Conservation (phyloP, 2,797 vertebrate species). For the Sciurus carolinensis region DNA sequence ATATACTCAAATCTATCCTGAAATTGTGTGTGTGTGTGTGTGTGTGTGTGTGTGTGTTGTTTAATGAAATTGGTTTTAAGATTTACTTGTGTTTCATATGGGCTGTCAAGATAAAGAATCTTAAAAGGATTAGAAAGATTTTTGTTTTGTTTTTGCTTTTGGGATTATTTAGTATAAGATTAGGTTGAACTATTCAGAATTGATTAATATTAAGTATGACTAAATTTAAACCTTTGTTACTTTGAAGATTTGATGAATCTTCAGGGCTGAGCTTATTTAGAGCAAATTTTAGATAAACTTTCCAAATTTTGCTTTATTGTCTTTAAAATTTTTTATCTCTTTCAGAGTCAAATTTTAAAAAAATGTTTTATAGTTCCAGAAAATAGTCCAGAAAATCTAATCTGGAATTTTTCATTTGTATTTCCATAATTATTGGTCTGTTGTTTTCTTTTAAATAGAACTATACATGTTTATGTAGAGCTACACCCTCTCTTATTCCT, state of each 20-base stretch:
- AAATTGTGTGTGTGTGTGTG: background rate
- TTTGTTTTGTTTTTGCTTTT: background rate
- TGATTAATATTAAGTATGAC: background rate
- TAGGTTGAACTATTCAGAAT: slow-evolving; percentile 50
- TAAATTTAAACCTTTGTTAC: background rate
- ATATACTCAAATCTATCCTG: background rate
- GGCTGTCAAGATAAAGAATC: background rate
- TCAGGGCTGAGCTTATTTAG: background rate
- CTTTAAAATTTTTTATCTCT: background rate
- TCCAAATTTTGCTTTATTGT: slow-evolving; percentile 38
- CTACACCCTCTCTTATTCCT: background rate
- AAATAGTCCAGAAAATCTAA: background rate
- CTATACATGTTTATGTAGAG: background rate
- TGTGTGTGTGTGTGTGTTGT: background rate
- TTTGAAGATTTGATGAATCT: background rate
- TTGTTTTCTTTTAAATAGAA: slow-evolving; percentile 51
- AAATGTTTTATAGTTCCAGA: background rate
- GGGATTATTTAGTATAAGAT: background rate
- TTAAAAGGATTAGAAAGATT: slow-evolving; percentile 13
- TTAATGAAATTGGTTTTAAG: slow-evolving; percentile 4
- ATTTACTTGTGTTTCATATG: slow-evolving; percentile 9
- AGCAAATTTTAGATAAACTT: slow-evolving; percentile 41
- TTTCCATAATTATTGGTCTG: background rate
- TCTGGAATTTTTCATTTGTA: background rate
- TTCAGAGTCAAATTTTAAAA: background rate